Conservation (phyloP, 2,888 invertebrate species). For the Priocnemis perturbator region DNA sequence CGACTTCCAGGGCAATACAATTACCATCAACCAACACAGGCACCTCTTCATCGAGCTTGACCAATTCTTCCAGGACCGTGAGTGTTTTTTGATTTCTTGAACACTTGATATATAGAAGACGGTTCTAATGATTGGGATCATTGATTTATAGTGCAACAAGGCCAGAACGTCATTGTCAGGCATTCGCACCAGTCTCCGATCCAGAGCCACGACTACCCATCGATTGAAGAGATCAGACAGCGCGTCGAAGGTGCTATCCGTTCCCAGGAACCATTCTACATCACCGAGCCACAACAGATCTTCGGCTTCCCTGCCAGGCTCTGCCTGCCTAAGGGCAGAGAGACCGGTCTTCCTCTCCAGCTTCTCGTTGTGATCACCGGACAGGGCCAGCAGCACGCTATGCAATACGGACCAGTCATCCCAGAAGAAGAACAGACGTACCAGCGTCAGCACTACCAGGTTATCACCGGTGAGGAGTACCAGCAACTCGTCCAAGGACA, state of each 20-base stretch:
- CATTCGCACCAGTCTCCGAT: conserved; percentile 80
- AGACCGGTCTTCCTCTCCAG: conserved; percentile 80
- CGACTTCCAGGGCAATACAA: conserved; percentile 78
- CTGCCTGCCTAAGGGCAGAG: conserved; percentile 81
- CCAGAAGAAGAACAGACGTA: conserved; percentile 68
- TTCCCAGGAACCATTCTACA: conserved; percentile 71
- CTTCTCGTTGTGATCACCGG: conserved; percentile 80
- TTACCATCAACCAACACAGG: conserved; percentile 79
- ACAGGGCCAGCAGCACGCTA: conserved; percentile 73
- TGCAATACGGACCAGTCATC: conserved; percentile 76
- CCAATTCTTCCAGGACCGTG: conserved; percentile 77
- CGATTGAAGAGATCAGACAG: conserved; percentile 81
- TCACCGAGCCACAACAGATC: conserved; percentile 74
- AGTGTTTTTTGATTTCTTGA: conserved; percentile 59
- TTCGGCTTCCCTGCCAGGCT: conserved; percentile 81
- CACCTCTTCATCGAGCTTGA: conserved; percentile 81
- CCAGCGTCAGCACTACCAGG: conserved; percentile 61
- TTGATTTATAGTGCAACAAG: conserved; percentile 76
- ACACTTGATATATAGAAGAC: not conserved
- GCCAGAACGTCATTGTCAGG: conserved; percentile 83
- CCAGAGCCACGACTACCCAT: conserved; percentile 75
- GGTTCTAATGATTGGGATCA: not conserved
- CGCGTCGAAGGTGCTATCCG: conserved; percentile 78
- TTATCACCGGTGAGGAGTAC: conserved; percentile 62
- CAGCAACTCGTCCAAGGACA: conserved; percentile 41